Percentiles rank a stretch among this genome's conserved stretches.
Conservation (phyloP, 2,113 vertebrate genomes). For the Centropus unirufus region DNA sequence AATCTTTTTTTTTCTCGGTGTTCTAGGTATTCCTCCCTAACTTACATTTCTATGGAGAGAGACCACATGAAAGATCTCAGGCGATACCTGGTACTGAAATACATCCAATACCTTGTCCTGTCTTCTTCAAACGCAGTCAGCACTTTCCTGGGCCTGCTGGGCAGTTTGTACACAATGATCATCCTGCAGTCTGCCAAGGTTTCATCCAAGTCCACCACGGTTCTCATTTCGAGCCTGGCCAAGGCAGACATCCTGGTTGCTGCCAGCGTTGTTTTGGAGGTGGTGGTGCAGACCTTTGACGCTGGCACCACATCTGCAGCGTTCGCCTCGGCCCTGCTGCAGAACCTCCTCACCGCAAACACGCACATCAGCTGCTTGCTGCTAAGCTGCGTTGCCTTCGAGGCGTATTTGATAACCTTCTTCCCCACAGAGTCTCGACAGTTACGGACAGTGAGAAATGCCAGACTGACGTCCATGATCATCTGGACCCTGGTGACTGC, state of each 20-base stretch:
- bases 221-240: slow-evolving; percentile 80
- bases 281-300: not conserved
- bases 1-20: not conserved
- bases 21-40: slow-evolving; percentile 31
- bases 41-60: slow-evolving; percentile 22
- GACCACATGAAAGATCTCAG: slow-evolving; percentile 76
- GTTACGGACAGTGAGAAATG: slow-evolving; percentile 71
- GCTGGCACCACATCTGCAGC: rapidly evolving
- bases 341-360: slow-evolving; percentile 75
- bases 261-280: not conserved
- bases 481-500: slow-evolving; percentile 70
- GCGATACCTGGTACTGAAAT: slow-evolving; percentile 80
- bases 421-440: slow-evolving; percentile 70
- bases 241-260: slow-evolving; percentile 70
- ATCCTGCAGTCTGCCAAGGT: slow-evolving; percentile 74
- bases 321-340: not conserved
- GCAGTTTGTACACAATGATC: slow-evolving; percentile 65
- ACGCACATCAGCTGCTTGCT: slow-evolving; percentile 74
- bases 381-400: slow-evolving; percentile 78
- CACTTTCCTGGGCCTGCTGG: slow-evolving; percentile 72
- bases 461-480: slow-evolving; percentile 42
- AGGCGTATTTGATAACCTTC: slow-evolving; percentile 79
- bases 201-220: slow-evolving; percentile 79
- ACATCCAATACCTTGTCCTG: slow-evolving; percentile 79
- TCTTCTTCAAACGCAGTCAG: slow-evolving; percentile 61